These are phyloP conservation scores for Cherax destructor DNA, from an alignment of 1,140 invertebrate genomes.

Conservation along the genomic window DNA sequence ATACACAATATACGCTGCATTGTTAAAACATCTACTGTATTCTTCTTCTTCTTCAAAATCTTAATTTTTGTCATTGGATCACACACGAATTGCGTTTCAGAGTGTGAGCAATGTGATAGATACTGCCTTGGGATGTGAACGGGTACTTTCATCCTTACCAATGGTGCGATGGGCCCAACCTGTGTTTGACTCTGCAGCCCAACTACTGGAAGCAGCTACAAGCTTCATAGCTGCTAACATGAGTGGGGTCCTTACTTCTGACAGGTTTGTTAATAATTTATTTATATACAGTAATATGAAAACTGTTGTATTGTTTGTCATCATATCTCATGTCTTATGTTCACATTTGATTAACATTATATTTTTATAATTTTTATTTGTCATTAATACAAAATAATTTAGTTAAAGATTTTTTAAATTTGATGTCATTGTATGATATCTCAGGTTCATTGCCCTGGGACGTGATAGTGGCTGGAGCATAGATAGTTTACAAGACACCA, in stretches of 20 bases:
- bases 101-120: slow-evolving; percentile 81
- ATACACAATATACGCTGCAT: too few relatives aligned
- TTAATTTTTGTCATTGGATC: too few relatives aligned
- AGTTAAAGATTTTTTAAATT: not conserved
- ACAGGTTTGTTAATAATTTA: slow-evolving; percentile 73
- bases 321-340: too few relatives aligned
- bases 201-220: slow-evolving; percentile 82
- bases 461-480: slow-evolving; percentile 82
- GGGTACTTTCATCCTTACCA: slow-evolving; percentile 82
- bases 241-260: slow-evolving; percentile 80
- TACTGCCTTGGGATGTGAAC: slow-evolving; percentile 83
- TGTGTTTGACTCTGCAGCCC: slow-evolving; percentile 81
- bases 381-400: not conserved
- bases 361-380: not conserved
- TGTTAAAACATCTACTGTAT: too few relatives aligned
- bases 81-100: slow-evolving; percentile 73
- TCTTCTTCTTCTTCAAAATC: too few relatives aligned
- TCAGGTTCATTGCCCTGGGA: slow-evolving; percentile 80
- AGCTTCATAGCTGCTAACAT: slow-evolving; percentile 83
- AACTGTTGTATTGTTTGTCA: not conserved
- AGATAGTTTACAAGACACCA: slow-evolving; percentile 81
- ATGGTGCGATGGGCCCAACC: slow-evolving; percentile 84
- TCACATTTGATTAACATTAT: not conserved
- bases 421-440: not conserved
- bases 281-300: not conserved